These are phyloP conservation scores for Atrichornis clamosus DNA, from an alignment of 2,113 vertebrate species.

Conservation along the genomic window DNA sequence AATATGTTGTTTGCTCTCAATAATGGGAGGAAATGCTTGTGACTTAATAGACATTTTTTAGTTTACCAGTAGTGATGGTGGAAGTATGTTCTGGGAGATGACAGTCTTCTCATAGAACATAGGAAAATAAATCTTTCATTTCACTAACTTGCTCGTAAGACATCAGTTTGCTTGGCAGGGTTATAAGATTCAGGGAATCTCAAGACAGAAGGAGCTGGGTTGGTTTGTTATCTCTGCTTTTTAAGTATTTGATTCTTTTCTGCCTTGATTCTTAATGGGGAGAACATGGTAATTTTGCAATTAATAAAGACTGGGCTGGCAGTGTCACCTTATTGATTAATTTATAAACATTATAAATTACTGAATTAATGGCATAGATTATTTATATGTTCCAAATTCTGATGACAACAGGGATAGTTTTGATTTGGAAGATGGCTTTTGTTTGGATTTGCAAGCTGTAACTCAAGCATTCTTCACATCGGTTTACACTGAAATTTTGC, in stretches of 20 bases:
- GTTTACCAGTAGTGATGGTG: background rate
- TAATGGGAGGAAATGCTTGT: constrained; percentile 1
- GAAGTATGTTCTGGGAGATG: background rate
- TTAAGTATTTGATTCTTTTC: background rate
- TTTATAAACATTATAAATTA: background rate
- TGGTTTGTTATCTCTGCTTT: background rate
- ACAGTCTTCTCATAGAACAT: background rate
- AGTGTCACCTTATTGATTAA: background rate
- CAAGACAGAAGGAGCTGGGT: background rate
- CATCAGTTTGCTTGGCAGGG: background rate
- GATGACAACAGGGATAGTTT: background rate
- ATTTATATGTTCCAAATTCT: background rate
- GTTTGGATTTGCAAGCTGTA: background rate
- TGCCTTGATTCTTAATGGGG: background rate
- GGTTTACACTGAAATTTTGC: background rate
- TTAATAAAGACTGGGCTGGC: background rate
- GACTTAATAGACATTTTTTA: background rate
- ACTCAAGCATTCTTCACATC: background rate
- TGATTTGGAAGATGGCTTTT: background rate
- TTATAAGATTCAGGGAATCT: background rate
- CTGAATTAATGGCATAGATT: background rate
- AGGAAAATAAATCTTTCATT: background rate
- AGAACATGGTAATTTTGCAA: background rate
- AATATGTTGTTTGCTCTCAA: background rate
- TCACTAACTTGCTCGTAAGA: background rate